Evolutionary conservation across 2,113 vertebrate genomes (phyloP).

Genomic region (Sitta europaea): DNA sequence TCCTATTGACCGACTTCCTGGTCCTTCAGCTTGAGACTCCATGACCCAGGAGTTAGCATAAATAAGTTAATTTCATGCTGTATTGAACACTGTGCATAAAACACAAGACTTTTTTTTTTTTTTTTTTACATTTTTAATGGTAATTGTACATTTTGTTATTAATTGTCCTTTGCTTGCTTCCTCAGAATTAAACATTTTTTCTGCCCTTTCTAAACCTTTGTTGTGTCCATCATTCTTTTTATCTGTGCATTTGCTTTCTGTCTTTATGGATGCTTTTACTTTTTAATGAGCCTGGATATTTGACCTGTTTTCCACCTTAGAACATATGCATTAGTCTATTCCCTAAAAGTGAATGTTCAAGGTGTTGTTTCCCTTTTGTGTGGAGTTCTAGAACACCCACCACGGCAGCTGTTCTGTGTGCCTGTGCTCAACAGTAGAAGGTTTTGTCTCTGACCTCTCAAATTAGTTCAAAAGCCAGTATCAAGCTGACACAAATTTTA

Average conservation of each 20-base stretch:
- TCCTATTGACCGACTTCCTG: fast-evolving
- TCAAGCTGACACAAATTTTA: background rate
- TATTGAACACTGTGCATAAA: background rate
- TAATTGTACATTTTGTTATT: background rate
- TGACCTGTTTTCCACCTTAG: background rate
- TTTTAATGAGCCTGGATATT: background rate
- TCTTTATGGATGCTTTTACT: background rate
- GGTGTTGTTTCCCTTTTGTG: background rate
- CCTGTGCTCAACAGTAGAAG: background rate
- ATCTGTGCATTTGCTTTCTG: background rate
- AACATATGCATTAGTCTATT: background rate
- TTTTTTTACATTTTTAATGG: background rate
- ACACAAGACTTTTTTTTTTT: background rate
- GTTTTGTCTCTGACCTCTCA: background rate
- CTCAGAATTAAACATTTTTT: background rate
- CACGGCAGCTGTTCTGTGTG: background rate
- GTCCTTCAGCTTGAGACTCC: background rate
- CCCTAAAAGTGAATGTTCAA: background rate
- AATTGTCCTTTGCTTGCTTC: background rate
- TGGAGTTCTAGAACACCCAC: background rate
- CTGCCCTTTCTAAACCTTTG: background rate
- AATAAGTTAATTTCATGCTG: background rate
- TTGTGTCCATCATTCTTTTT: background rate
- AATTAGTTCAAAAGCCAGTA: background rate
- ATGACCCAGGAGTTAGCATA: background rate